Percentiles rank a stretch among this genome's conserved stretches.
Conservation (phyloP, 2,888 invertebrate genomes). For the Oithona nana region DNA sequence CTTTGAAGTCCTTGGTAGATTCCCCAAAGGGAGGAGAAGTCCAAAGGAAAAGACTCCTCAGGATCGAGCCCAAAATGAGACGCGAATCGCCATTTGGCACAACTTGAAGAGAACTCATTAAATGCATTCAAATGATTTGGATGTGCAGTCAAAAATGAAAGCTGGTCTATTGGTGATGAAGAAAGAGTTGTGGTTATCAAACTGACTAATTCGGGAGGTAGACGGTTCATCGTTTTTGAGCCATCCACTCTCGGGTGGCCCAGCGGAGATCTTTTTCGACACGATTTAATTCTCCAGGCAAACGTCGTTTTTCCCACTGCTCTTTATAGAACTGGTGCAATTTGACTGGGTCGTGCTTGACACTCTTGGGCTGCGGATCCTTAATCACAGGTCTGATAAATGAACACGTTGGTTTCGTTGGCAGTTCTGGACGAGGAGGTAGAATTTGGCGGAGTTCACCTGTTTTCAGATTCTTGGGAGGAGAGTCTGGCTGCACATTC, state of each 20-base stretch:
- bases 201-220: neutral
- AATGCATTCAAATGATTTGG: neutral
- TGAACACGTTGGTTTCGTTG: neutral
- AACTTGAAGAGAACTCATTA: too few species aligned
- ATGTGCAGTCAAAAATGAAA: neutral
- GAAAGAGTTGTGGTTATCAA: neutral
- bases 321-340: slow-evolving; percentile 4
- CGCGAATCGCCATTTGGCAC: too few species aligned
- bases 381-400: slow-evolving; percentile 4
- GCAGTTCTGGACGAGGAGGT: neutral
- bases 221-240: neutral
- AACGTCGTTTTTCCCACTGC: neutral
- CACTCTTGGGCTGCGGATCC: neutral
- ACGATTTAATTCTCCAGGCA: slow-evolving; percentile 1
- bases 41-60: too few species aligned
- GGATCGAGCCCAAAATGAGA: too few species aligned
- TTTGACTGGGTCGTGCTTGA: slow-evolving; percentile 1
- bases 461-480: neutral
- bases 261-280: neutral
- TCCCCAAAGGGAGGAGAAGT: neutral
- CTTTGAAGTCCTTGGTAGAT: neutral
- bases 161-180: neutral
- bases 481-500: neutral
- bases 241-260: slow-evolving; percentile 12
- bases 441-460: neutral